These are phyloP conservation scores for Styela plicata DNA, from an alignment of 23 tunicate species.

Conservation along the genomic window DNA sequence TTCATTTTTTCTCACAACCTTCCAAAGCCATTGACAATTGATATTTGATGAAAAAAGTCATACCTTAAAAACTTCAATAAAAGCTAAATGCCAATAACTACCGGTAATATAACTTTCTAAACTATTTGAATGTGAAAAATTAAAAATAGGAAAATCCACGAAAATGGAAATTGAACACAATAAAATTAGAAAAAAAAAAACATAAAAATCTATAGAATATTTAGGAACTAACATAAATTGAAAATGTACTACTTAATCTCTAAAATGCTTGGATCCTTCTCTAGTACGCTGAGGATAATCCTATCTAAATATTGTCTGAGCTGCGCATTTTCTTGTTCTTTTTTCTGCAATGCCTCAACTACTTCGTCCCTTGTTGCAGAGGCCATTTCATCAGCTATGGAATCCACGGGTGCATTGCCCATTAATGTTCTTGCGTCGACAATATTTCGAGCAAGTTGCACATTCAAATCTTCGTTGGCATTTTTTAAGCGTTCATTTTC, in stretches of 20 bases:
- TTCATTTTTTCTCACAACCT: neutral
- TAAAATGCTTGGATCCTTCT: conserved; percentile 71
- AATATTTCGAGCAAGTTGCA: conserved; percentile 74
- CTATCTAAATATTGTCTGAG: conserved; percentile 62
- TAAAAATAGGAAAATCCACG: too few species aligned
- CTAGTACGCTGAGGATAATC: conserved; percentile 74
- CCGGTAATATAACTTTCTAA: too few species aligned
- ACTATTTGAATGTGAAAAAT: neutral
- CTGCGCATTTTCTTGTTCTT: conserved; percentile 68
- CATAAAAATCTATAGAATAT: too few species aligned
- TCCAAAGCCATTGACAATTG: neutral
- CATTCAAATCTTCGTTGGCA: conserved; percentile 71
- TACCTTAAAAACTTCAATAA: too few species aligned
- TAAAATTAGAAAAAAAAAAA: too few species aligned
- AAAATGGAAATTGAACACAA: neutral
- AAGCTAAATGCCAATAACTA: too few species aligned
- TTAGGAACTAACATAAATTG: neutral
- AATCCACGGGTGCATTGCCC: conserved; percentile 35
- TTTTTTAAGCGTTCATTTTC: conserved; percentile 71
- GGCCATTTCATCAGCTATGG: conserved; percentile 67
- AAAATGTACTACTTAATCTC: conserved; percentile 55
- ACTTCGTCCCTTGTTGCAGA: conserved; percentile 77
- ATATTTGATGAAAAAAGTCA: neutral
- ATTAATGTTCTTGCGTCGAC: conserved; percentile 68
- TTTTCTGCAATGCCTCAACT: conserved; percentile 68